These are phyloP conservation scores for Dolichopus griseipennis DNA, from an alignment of 2,888 invertebrate species.

Conservation along the genomic window DNA sequence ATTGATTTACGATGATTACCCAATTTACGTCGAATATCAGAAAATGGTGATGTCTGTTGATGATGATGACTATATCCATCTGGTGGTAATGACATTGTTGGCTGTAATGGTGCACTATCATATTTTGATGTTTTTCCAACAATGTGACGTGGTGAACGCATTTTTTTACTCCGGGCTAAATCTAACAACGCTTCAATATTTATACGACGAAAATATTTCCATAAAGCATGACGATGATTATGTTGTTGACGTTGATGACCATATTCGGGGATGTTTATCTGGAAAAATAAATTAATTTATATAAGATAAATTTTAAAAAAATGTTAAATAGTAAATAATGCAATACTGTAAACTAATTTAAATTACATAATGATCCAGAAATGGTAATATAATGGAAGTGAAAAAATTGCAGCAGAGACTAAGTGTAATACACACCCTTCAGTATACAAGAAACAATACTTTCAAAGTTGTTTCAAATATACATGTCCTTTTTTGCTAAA, in stretches of 20 bases:
- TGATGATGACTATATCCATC: conserved; percentile 11
- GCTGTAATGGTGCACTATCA: conserved; percentile 3
- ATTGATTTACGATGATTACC: conserved; percentile 32
- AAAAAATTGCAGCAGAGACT: too few species aligned
- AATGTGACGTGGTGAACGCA: conserved; percentile 7
- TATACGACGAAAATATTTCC: conserved; percentile 31
- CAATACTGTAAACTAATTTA: too few species aligned
- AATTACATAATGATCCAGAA: too few species aligned
- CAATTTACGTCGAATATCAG: conserved; percentile 29
- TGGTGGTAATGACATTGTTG: conserved; percentile 9
- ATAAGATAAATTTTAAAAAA: too few species aligned
- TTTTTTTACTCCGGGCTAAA: conserved; percentile 25
- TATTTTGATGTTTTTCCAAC: conserved; percentile 10
- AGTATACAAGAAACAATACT: too few species aligned
- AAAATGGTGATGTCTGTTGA: conserved; percentile 25
- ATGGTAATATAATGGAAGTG: too few species aligned
- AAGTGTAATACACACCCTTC: too few species aligned
- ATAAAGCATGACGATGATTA: conserved; percentile 23
- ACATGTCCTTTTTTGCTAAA: too few species aligned
- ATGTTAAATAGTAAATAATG: too few species aligned
- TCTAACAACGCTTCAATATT: conserved; percentile 30
- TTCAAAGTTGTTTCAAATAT: too few species aligned
- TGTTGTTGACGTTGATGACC: conserved; percentile 17
- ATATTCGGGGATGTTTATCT: conserved; percentile 30
- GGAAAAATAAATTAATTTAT: conserved; percentile 10